phyloP scores from a whole-genome alignment of 37 sponge, comb jelly and placozoan species.

The Ianthella basta region DNA sequence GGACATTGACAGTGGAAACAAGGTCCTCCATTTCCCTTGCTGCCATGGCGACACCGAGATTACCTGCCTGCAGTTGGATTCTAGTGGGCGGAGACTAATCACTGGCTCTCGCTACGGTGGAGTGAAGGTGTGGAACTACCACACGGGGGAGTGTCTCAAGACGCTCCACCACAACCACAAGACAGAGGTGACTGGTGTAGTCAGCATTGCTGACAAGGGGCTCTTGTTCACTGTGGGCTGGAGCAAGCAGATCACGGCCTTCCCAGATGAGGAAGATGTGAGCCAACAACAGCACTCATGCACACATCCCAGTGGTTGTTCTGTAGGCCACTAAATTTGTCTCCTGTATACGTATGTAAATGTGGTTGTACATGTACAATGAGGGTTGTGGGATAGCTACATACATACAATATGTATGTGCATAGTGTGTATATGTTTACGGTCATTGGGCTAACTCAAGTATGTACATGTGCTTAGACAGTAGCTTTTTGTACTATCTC shows the following conservation, averaged over 20 bases:
- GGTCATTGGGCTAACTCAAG: background rate
- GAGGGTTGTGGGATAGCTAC: too few relatives aligned
- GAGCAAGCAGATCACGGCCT: conserved; percentile 78
- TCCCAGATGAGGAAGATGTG: conserved; percentile 55
- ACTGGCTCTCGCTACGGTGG: conserved; percentile 90
- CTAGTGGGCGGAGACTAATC: conserved; percentile 70
- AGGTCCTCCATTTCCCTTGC: conserved; percentile 55
- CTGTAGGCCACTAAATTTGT: background rate
- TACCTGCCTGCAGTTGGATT: conserved; percentile 87
- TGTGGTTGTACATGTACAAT: background rate
- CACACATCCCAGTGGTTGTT: too few relatives aligned
- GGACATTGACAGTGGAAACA: conserved; percentile 84
- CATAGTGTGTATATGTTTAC: background rate
- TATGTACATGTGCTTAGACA: too few relatives aligned
- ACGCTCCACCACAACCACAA: conserved; percentile 35
- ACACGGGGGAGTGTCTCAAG: conserved; percentile 78
- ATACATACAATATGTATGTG: too few relatives aligned
- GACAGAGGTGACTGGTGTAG: conserved; percentile 80
- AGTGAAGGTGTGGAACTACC: conserved; percentile 84
- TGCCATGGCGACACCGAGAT: conserved; percentile 86
- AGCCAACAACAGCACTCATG: background rate
- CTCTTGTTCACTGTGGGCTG: conserved; percentile 85
- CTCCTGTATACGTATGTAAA: background rate
- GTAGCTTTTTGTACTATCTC: too few relatives aligned
- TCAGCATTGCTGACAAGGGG: conserved; percentile 73